Base-by-base conservation (phyloP, 2,888 invertebrate species). In the Adelognathus sp. region DNA sequence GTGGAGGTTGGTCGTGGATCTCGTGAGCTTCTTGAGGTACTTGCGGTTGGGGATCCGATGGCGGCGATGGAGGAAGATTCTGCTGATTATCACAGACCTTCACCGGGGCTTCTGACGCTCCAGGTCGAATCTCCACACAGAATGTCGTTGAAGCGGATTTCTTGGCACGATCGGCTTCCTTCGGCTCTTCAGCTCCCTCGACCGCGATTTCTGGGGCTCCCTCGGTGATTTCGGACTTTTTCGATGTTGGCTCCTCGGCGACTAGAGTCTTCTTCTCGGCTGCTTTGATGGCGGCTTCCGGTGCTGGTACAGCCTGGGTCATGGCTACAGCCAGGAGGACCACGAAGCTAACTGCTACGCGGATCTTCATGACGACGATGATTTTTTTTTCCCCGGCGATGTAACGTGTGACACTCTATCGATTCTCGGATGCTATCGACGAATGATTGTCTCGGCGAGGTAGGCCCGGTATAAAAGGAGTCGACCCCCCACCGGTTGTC, bases 81-180 rank as follows among this genome's bases (percentile, higher is more conserved):
- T n/a, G 5, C 1, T 46, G 16, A 2, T 63, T 27, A 27, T 76
- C 71, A 41, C 80, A 80, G 46, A 50, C 50, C 1, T 64, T 73
- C 4, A 69, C 29, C 14, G 63, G 21, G 6, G 41, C 24, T 7
- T 80, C 31, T 27, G 63, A 41, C 5, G 64, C 16, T 1, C 86
- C 91, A 1, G 92, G 92, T 31, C 89, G 86, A 67, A 93, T 90
- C 81, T 93, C 92, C 3, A 93, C 91, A 84, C 92, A 93, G 83
- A 93, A 92, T 0, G 92, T 92, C 6, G 92, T 92, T 2, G 92
- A 89, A 9, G 74, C 74, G 44, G 92, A 92, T 84, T 92, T 92
- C 73, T 88, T 88, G 21, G 87, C 82, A 33, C 92, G 77, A 72
- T 86, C 81, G 33, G 67, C 46, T 33, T 66, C 39, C 70, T 81